Conservation (phyloP, 2,113 vertebrate species). For the Thalassarche chlororhynchos region DNA sequence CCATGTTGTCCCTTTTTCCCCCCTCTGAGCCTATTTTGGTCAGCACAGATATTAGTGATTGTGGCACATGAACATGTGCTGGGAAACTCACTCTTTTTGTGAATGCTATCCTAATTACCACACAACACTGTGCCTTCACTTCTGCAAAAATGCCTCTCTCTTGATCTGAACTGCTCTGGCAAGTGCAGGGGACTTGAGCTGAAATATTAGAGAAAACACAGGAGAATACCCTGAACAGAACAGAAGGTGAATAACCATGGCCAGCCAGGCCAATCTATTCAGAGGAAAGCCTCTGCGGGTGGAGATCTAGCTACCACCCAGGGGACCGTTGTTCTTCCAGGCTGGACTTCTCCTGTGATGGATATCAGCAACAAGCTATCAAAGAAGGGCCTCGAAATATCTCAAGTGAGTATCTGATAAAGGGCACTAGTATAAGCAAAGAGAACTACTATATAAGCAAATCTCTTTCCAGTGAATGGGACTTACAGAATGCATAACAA, state of each 20-base stretch:
- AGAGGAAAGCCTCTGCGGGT: background rate
- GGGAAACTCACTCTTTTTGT: background rate
- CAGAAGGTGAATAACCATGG: background rate
- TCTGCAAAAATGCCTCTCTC: background rate
- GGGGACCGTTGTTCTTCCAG: background rate
- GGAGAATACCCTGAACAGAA: background rate
- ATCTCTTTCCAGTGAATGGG: background rate
- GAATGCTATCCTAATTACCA: background rate
- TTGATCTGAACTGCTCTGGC: background rate
- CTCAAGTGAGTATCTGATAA: background rate
- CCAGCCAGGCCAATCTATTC: background rate
- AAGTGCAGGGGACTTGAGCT: background rate
- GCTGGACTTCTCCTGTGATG: background rate
- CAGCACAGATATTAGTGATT: background rate
- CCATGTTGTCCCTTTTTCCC: background rate
- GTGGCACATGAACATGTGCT: background rate
- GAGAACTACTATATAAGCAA: background rate
- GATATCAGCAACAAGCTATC: background rate
- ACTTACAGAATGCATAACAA: background rate
- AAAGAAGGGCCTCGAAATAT: rapidly evolving
- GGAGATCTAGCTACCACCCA: background rate
- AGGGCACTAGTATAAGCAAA: background rate
- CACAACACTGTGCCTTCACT: background rate
- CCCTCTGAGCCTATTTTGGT: background rate
- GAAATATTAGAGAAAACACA: background rate